Conservation (phyloP, 1,140 invertebrate species). For the Drosophila repletoides region DNA sequence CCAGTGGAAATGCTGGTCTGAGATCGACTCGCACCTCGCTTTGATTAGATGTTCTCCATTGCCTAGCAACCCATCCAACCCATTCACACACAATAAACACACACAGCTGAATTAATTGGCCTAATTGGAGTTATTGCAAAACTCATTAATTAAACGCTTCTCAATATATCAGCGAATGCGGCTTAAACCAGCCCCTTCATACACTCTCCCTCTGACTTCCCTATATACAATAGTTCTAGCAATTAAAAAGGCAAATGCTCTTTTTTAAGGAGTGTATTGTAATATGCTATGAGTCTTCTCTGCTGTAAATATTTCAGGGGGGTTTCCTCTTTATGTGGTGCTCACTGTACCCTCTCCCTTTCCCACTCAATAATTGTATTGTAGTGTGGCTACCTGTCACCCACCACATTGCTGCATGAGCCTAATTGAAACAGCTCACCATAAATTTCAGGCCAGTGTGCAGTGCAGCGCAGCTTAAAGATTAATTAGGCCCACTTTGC, state of each 20-base stretch:
- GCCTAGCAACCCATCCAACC: not conserved
- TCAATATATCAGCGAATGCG: no score
- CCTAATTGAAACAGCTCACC: conserved; percentile 55
- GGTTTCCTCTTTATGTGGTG: no score
- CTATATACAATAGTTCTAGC: no score
- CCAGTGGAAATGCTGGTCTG: not conserved
- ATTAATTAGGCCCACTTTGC: conserved; percentile 58
- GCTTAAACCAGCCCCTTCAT: no score
- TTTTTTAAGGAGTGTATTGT: no score
- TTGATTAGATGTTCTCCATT: not conserved
- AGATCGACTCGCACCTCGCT: not conserved
- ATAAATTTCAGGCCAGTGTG: no score
- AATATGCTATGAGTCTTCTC: no score
- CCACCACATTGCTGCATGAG: not conserved
- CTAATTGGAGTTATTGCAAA: conserved; percentile 9
- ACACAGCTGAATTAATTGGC: not conserved
- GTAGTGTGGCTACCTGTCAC: not conserved
- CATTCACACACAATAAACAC: not conserved
- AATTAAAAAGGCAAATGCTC: no score
- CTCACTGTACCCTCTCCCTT: not conserved
- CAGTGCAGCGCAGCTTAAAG: conserved; percentile 34
- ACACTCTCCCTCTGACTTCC: no score
- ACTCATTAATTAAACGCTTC: conserved; percentile 10
- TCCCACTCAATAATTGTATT: not conserved
- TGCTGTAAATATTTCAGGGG: no score